Evolutionary conservation across 2,888 invertebrate species (phyloP), one percentile per base, ranked within the genome.

Genomic region (Fragum fragum): DNA sequence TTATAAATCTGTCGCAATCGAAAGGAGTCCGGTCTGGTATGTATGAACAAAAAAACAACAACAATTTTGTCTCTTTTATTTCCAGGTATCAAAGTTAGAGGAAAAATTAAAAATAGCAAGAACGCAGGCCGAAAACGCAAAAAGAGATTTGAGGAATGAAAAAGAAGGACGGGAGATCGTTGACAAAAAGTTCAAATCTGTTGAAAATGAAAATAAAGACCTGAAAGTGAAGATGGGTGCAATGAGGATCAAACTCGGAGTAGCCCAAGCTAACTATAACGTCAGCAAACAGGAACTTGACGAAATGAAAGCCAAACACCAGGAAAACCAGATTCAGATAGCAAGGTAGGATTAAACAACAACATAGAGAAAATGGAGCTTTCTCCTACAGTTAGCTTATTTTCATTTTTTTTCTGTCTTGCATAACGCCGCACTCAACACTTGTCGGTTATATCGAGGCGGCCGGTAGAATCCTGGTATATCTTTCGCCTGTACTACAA

Each of bases 231-330:
- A 79, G 28, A 36, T 81, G 52, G 74, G 83, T 23, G 39, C 71
- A 1, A 52, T 83, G 32, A 52, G 83, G 28, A 79, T 79, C 6
- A 86, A 83, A 57, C 74, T 83, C 23, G 86, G 86, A 11, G 81
- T 86, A 55, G 79, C 77, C 11, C 81, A 69, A 36, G 86, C 86
- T 7, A 86, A 86, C 57, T 79, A 79, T 74, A 86, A 83, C 39
- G 83, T 86, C 2, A 76, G 81, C 1, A 83, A 76, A 63, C 81
- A 80, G 28, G 81, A 87, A 29, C 69, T 80, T 18, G 82, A 84
- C 14, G 76, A 76, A 55, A 36, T 81, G 39, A 74, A 73, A 57
- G 69, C 83, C 29, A 78, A 70, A 14, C 57, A 71, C 21, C 79
- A 85, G 47, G 86, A 86, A 32, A 63, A 76, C 47, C 81, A 81